Evolutionary conservation across 2,888 invertebrate species (phyloP).

Genomic region (Steinernema carpocapsae): DNA sequence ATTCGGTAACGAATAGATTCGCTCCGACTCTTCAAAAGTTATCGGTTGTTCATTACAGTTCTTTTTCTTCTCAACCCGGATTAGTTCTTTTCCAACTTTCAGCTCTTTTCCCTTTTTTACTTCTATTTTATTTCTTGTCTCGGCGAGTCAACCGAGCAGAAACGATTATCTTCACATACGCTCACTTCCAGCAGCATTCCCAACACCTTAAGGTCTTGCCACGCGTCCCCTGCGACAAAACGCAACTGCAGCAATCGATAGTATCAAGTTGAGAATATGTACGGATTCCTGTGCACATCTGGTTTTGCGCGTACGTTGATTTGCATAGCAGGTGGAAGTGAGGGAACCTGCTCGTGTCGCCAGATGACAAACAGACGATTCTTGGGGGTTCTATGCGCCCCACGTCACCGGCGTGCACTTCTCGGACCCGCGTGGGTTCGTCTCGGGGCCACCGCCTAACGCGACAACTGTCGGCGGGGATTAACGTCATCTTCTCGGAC

Average conservation of each 20-base stretch:
- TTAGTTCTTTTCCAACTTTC: too few species aligned
- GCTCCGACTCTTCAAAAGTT: too few species aligned
- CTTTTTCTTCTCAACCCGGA: too few species aligned
- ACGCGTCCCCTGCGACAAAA: too few species aligned
- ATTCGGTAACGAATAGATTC: too few species aligned
- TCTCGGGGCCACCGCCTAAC: background rate
- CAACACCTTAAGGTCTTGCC: too few species aligned
- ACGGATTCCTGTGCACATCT: background rate
- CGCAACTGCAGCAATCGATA: constrained; percentile 17
- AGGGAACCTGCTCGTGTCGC: background rate
- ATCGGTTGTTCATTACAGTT: too few species aligned
- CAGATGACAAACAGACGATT: background rate
- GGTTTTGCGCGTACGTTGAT: background rate
- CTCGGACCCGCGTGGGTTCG: background rate
- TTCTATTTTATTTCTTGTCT: too few species aligned
- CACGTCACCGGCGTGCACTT: background rate
- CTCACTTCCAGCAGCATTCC: too few species aligned
- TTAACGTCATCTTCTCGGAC: constrained; percentile 14
- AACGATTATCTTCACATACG: too few species aligned
- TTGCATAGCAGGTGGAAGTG: background rate
- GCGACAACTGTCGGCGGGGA: constrained; percentile 14
- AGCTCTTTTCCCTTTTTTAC: too few species aligned
- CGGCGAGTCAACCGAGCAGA: too few species aligned
- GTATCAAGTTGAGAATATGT: constrained; percentile 9
- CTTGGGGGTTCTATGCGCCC: background rate